Percentiles rank a stretch among this genome's conserved stretches.
These are phyloP conservation scores for Capitella teleta DNA, from an alignment of 1,140 invertebrate genomes.

Conservation along the genomic window DNA sequence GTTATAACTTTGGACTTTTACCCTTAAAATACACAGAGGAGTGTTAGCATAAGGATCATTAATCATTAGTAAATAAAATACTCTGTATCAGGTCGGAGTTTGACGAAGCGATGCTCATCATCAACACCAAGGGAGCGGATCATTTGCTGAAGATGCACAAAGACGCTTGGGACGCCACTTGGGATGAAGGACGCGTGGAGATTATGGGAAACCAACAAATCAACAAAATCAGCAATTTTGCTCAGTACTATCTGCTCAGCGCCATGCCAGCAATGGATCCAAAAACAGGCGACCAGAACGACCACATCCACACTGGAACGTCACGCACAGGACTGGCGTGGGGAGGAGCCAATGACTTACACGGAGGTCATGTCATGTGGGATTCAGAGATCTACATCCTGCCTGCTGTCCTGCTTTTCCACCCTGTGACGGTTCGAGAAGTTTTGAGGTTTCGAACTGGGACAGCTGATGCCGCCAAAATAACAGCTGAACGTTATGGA, in stretches of 20 bases:
- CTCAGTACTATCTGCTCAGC: slow-evolving; percentile 9
- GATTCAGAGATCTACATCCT: slow-evolving; percentile 12
- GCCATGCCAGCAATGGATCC: slow-evolving; percentile 7
- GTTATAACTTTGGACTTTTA: no score
- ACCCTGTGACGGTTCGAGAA: slow-evolving; percentile 6
- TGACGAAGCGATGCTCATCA: not conserved
- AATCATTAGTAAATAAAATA: no score
- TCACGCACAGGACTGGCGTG: not conserved
- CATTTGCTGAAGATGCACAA: slow-evolving; percentile 4
- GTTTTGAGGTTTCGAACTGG: slow-evolving; percentile 4
- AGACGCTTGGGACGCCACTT: slow-evolving; percentile 3
- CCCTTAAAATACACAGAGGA: no score
- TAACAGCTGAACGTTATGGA: slow-evolving; percentile 1
- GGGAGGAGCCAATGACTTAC: not conserved
- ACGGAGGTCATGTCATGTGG: slow-evolving; percentile 12
- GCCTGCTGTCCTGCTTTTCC: slow-evolving; percentile 9
- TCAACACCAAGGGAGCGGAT: not conserved
- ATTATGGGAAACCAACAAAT: not conserved
- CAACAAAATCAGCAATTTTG: not conserved
- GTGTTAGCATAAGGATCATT: no score
- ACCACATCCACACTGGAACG: not conserved
- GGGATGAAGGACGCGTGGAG: slow-evolving; percentile 8
- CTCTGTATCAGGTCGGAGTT: no score
- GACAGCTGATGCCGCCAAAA: not conserved
- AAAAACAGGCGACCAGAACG: not conserved